Percentiles rank a stretch among this genome's conserved stretches.
Evolutionary conservation across 2,888 invertebrate genomes (phyloP).

Genomic region (Chrysomela aeneicollis): DNA sequence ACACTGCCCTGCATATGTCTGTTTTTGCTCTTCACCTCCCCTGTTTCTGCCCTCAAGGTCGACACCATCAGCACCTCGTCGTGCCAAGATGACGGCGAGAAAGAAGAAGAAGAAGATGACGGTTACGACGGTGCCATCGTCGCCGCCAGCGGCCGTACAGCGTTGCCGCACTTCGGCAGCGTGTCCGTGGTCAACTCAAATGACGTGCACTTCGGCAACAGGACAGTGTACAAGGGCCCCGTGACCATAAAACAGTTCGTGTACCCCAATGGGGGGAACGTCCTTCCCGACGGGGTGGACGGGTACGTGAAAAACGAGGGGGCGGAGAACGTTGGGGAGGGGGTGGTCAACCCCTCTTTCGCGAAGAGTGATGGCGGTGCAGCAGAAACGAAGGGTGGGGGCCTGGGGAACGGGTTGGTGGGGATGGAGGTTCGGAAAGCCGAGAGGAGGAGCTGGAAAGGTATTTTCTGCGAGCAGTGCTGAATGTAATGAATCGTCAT

Average conservation of each 20-base stretch:
- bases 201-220: constrained; percentile 79
- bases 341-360: neutral
- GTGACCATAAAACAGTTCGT: constrained; percentile 80
- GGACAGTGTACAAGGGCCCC: constrained; percentile 79
- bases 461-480: no score
- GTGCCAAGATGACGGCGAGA: constrained; percentile 21
- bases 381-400: neutral
- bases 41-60: constrained; percentile 23
- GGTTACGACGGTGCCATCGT: constrained; percentile 31
- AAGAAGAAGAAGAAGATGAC: constrained; percentile 15
- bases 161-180: constrained; percentile 62
- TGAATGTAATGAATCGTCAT: no score
- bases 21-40: neutral
- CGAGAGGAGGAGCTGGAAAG: neutral
- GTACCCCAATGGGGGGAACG: constrained; percentile 55
- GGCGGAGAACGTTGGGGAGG: neutral
- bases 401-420: neutral
- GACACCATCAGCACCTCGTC: constrained; percentile 26
- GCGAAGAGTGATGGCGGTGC: neutral
- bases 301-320: constrained; percentile 25
- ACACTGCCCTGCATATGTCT: no score
- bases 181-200: constrained; percentile 73
- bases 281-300: constrained; percentile 21
- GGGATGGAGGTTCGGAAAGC: neutral
- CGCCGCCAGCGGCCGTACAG: constrained; percentile 6